phyloP scores from a whole-genome alignment of 2,797 vertebrate species.

The Channallabes apus region DNA sequence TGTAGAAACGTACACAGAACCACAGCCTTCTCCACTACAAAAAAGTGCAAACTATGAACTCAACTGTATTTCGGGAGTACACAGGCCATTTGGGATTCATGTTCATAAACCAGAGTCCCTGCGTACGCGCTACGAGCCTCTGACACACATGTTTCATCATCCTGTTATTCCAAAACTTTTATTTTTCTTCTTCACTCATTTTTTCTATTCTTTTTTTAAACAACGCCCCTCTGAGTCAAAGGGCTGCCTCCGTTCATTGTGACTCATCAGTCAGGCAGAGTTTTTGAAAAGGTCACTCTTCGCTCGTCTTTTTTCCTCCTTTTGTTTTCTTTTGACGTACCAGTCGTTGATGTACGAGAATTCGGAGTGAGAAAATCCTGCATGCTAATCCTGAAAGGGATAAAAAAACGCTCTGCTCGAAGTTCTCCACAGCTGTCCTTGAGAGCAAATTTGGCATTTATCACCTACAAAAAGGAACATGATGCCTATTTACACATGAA shows the following conservation, averaged over 20 bases:
- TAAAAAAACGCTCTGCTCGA: not conserved
- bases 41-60: not conserved
- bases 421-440: not conserved
- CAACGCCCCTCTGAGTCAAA: conserved; percentile 1
- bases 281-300: conserved; percentile 44
- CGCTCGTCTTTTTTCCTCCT: not conserved
- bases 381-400: conserved; percentile 6
- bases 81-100: no score
- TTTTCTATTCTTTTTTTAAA: not conserved
- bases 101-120: not conserved
- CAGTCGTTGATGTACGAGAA: not conserved
- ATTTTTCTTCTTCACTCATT: not conserved
- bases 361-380: not conserved
- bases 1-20: not conserved
- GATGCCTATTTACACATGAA: conserved; percentile 25
- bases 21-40: not conserved
- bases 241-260: conserved; percentile 5
- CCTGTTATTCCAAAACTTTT: not conserved
- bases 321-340: not conserved
- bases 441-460: conserved; percentile 27
- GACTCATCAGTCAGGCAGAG: conserved; percentile 40
- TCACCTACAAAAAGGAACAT: conserved; percentile 17
- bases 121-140: not conserved
- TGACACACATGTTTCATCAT: conserved; percentile 14
- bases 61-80: not conserved